A percentile compares a stretch with the other conserved stretches of the same genome.
Conservation (phyloP, 2,113 vertebrate genomes). For the Oreochromis tanganicae region DNA sequence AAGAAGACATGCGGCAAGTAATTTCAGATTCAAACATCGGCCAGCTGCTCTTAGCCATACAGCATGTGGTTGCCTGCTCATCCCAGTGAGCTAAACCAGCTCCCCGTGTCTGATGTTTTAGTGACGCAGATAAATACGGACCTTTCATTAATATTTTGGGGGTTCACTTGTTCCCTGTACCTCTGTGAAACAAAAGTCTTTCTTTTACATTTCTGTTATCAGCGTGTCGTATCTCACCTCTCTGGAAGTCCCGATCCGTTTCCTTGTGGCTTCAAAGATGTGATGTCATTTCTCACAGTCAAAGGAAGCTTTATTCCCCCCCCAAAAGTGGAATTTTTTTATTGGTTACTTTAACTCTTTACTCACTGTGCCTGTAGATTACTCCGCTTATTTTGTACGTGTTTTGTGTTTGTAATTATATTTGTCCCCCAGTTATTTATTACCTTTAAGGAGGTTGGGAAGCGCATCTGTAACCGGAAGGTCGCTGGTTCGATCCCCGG, state of each 20-base stretch:
- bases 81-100: background rate
- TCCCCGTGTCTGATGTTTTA: background rate
- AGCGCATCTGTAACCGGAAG: no score
- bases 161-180: background rate
- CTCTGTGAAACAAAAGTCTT: background rate
- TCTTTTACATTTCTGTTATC: background rate
- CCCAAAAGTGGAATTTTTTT: background rate
- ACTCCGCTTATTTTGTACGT: background rate
- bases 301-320: background rate
- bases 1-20: background rate
- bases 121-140: background rate
- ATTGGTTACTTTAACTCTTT: background rate
- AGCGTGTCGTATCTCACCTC: background rate
- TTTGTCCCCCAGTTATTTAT: background rate
- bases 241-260: background rate
- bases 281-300: background rate
- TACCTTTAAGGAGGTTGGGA: background rate
- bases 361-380: background rate
- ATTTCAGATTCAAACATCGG: background rate
- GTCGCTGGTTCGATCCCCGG: no score
- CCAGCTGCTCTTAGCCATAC: background rate
- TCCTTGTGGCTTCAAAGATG: background rate
- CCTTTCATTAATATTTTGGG: background rate
- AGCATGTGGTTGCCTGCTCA: background rate
- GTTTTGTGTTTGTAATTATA: background rate